Evolutionary conservation across 1,140 invertebrate genomes (phyloP).

Genomic region (Hetaerina americana): DNA sequence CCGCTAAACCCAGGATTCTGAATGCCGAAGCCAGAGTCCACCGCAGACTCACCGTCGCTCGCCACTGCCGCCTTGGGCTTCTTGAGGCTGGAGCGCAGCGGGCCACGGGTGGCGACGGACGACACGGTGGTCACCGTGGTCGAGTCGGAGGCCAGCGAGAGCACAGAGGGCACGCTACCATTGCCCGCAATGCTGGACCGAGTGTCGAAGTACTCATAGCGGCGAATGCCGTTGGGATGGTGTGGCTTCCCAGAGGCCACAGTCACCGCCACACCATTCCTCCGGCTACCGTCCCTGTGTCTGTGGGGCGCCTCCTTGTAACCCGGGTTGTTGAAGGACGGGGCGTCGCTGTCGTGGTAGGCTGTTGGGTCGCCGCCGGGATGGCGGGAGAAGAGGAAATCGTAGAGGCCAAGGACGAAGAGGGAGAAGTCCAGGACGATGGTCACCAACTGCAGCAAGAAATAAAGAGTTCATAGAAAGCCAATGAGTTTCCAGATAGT

Average conservation of each 20-base stretch:
- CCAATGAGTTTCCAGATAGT: no score
- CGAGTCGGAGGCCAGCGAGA: slow-evolving; percentile 32
- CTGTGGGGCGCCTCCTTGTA: slow-evolving; percentile 53
- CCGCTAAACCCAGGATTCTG: slow-evolving; percentile 72
- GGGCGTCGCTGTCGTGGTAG: slow-evolving; percentile 37
- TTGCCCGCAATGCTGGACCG: slow-evolving; percentile 44
- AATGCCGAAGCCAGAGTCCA: slow-evolving; percentile 48
- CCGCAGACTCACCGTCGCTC: slow-evolving; percentile 25
- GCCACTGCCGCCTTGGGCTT: slow-evolving; percentile 48
- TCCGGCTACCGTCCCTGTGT: not conserved
- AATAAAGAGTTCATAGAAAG: no score
- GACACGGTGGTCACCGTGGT: not conserved
- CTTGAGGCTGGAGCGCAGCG: slow-evolving; percentile 65
- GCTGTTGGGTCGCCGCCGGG: slow-evolving; percentile 53
- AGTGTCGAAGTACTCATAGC: slow-evolving; percentile 44
- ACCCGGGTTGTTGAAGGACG: slow-evolving; percentile 70
- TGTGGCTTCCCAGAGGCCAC: slow-evolving; percentile 70
- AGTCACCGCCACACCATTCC: slow-evolving; percentile 52
- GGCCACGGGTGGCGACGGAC: slow-evolving; percentile 35
- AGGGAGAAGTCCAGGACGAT: slow-evolving; percentile 58
- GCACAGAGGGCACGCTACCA: slow-evolving; percentile 61
- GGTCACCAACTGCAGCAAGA: slow-evolving; percentile 51
- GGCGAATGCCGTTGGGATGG: slow-evolving; percentile 24
- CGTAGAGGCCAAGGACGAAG: slow-evolving; percentile 62
- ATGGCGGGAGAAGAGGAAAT: slow-evolving; percentile 51